Base-by-base conservation (phyloP, 64 coral and sea anemone species). In the Montipora sp. region DNA sequence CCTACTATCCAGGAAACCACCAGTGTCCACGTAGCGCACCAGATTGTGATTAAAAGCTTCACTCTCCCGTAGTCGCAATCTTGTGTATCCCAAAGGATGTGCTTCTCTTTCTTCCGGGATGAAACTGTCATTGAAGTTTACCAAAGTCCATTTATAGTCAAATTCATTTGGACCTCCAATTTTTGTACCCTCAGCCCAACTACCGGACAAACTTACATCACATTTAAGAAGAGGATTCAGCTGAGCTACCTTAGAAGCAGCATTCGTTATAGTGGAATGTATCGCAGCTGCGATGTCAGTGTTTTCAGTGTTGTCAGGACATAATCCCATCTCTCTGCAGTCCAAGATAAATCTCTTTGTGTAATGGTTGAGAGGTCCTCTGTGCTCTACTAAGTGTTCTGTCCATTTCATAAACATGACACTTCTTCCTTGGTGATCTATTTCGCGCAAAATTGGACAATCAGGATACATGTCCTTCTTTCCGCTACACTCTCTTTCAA, bases 161-260 rank as follows among this genome's bases (percentile, higher is more conserved):
- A 89, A 89, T 75, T 89, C 87, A 78, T 78, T 78, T 78, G 87
- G 87, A 89, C 78, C 78, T 89, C 87, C 87, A 89, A 89, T 89
- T 89, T 89, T 89, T 89, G 87, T 89, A 79, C 87, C 87, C 79
- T 89, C 87, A 89, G 87, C 87, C 74, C 87, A 89, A 89, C 87
- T 89, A 79, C 87, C 87, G 55, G 87, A 89, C 51, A 89, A 89
- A 79, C 75, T 78, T 63, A 89, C 87, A 89, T 89, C 22, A 89
- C 87, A 89, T 89, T 79, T 79, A 75, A 89, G 87, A 58, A 89
- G 75, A 89, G 87, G 87, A 47, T 89, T 89, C 87, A 89, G 87
- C 75, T 89, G 87, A 66, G 87, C 87, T 75, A 89, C 87, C 87
- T 89, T 89, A 61, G 87, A 66, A 78, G 87, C 87, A 78, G 87